Evolutionary conservation across 2,113 vertebrate genomes (phyloP).

Genomic region (Ceuthmochares aereus): DNA sequence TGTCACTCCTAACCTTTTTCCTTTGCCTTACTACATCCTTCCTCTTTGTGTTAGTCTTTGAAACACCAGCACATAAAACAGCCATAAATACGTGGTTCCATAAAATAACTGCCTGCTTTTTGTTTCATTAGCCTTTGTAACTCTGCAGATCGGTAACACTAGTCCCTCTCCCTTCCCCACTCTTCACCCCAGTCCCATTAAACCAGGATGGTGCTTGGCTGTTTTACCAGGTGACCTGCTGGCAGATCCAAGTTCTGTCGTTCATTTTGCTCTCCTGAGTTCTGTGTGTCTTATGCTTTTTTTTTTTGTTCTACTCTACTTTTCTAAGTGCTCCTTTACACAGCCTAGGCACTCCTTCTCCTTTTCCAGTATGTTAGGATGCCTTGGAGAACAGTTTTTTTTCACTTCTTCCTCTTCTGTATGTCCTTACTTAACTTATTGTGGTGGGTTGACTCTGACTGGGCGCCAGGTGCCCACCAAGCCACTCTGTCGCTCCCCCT

Average conservation of each 20-base stretch:
- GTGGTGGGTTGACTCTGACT: not conserved
- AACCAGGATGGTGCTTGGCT: not conserved
- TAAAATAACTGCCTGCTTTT: not conserved
- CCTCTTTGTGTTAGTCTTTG: not conserved
- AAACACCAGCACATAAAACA: not conserved
- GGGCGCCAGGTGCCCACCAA: not conserved
- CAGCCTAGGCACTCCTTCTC: not conserved
- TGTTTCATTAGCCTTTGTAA: not conserved
- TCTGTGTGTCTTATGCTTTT: not conserved
- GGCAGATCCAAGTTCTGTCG: not conserved
- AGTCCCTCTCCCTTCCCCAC: not conserved
- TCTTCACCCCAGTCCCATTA: fast-evolving
- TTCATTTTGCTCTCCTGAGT: not conserved
- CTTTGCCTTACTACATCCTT: not conserved
- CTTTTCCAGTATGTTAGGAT: not conserved
- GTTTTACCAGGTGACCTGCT: not conserved
- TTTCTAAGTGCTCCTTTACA: not conserved
- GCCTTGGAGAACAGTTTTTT: not conserved
- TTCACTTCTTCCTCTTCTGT: not conserved
- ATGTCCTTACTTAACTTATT: not conserved
- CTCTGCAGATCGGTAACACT: not conserved
- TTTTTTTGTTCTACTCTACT: not conserved
- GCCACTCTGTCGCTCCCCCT: no score
- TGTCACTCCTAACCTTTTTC: not conserved
- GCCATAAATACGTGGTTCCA: not conserved